A percentile compares a stretch with the other conserved stretches of the same genome.
Conservation (phyloP, 2,888 invertebrate species). For the Caenorhabditis virilis region DNA sequence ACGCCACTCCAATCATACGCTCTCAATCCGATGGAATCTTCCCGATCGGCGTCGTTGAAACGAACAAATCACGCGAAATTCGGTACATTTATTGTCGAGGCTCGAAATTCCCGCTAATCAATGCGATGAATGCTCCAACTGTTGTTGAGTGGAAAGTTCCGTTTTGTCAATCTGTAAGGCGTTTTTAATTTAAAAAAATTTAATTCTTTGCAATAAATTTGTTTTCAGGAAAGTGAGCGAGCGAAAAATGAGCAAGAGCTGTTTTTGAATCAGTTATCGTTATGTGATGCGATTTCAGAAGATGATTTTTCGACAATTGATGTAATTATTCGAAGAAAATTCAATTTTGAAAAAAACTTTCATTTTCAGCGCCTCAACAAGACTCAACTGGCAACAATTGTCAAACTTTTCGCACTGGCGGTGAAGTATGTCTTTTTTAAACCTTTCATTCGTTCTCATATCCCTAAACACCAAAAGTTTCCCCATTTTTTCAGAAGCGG, state of each 20-base stretch:
- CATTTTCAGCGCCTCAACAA: conserved; percentile 20
- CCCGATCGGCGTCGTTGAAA: conserved; percentile 55
- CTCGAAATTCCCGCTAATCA: conserved; percentile 36
- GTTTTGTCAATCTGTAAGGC: conserved; percentile 41
- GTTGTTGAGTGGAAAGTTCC: conserved; percentile 52
- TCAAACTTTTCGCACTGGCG: conserved; percentile 58
- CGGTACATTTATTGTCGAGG: conserved; percentile 61
- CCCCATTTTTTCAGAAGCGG: conserved; percentile 37
- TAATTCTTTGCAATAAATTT: neutral
- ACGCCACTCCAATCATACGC: conserved; percentile 43
- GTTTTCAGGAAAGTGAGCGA: conserved; percentile 16
- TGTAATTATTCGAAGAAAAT: too few species aligned
- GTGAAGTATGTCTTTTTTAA: too few species aligned
- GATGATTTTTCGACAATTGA: neutral
- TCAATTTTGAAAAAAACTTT: neutral
- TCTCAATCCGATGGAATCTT: conserved; percentile 54
- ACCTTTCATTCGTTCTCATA: too few species aligned
- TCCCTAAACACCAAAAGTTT: too few species aligned
- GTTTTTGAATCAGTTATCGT: conserved; percentile 50
- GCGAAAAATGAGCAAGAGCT: conserved; percentile 53
- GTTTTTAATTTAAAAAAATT: conserved; percentile 5
- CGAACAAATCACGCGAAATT: conserved; percentile 9
- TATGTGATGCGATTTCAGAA: conserved; percentile 16
- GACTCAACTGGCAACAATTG: conserved; percentile 31
- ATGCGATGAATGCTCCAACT: conserved; percentile 43